phyloP scores from a whole-genome alignment of 2,113 vertebrate species.

The Varanus komodoensis region DNA sequence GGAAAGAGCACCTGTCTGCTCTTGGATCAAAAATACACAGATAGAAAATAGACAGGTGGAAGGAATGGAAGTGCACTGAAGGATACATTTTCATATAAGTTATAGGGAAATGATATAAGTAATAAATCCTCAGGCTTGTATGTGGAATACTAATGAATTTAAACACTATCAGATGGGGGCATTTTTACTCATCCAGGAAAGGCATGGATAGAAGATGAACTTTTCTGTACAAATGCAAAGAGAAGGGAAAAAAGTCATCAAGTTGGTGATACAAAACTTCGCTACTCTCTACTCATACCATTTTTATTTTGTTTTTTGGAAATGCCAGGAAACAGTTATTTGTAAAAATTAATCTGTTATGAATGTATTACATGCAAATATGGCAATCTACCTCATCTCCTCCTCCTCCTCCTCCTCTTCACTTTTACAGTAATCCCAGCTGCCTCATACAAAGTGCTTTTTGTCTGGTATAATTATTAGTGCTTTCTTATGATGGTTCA shows the following conservation, averaged over 20 bases:
- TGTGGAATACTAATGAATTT: constrained; percentile 74
- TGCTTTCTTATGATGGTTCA: neutral
- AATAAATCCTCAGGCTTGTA: constrained; percentile 71
- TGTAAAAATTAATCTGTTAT: neutral
- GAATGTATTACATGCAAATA: neutral
- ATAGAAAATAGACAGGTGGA: constrained; percentile 7
- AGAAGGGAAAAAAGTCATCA: too few species aligned
- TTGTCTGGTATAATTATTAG: constrained; percentile 10
- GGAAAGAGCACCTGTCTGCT: neutral
- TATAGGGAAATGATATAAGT: constrained; percentile 77
- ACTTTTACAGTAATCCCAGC: neutral
- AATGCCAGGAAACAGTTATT: neutral
- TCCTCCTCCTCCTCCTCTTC: neutral
- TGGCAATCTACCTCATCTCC: neutral
- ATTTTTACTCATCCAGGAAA: constrained; percentile 58
- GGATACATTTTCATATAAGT: constrained; percentile 8
- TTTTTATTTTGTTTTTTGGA: neutral
- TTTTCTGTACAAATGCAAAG: neutral
- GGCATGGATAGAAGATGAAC: neutral
- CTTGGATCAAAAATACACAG: neutral
- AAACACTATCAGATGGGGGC: constrained; percentile 62
- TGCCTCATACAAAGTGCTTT: neutral
- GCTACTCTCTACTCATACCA: too few species aligned
- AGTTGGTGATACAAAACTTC: neutral
- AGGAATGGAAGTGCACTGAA: constrained; percentile 6